Percentiles rank a stretch among this genome's conserved stretches.
These are phyloP conservation scores for Thecocarcelia acutangulata DNA, from an alignment of 2,888 invertebrate species.

Conservation along the genomic window DNA sequence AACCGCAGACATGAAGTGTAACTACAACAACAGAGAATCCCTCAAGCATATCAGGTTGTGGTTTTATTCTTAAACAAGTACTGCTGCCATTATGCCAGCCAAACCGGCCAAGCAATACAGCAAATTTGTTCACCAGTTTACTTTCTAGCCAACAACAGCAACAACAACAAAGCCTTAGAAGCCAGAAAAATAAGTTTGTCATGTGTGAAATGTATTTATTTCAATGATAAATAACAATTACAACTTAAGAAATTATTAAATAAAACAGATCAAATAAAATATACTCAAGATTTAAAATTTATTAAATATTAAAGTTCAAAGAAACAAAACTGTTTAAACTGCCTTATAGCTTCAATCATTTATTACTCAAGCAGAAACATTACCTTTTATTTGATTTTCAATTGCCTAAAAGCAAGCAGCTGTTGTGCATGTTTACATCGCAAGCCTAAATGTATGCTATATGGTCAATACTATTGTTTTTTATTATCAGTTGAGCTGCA, in stretches of 20 bases:
- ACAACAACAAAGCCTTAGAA: slow-evolving; percentile 20
- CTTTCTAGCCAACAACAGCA: too few relatives aligned
- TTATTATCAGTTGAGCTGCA: slow-evolving; percentile 11
- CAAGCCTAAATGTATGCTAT: slow-evolving; percentile 47
- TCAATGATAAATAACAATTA: slow-evolving; percentile 46
- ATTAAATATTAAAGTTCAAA: background rate
- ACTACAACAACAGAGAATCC: slow-evolving; percentile 68
- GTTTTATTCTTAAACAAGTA: slow-evolving; percentile 60
- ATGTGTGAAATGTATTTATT: slow-evolving; percentile 61
- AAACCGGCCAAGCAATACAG: slow-evolving; percentile 45
- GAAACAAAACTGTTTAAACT: background rate
- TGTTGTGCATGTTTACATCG: slow-evolving; percentile 48
- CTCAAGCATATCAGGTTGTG: slow-evolving; percentile 67
- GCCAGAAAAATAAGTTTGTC: slow-evolving; percentile 22
- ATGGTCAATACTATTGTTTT: slow-evolving; percentile 37
- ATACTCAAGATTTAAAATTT: background rate
- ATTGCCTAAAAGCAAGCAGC: slow-evolving; percentile 57
- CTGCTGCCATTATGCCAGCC: slow-evolving; percentile 28
- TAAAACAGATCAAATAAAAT: background rate
- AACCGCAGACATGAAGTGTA: slow-evolving; percentile 70
- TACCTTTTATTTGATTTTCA: slow-evolving; percentile 36
- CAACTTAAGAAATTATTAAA: slow-evolving; percentile 40
- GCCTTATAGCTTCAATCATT: background rate
- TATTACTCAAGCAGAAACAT: background rate
- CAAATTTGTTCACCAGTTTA: slow-evolving; percentile 42